Evolutionary conservation across 2,113 vertebrate species (phyloP).

Genomic region (Cheirogaleus medius): DNA sequence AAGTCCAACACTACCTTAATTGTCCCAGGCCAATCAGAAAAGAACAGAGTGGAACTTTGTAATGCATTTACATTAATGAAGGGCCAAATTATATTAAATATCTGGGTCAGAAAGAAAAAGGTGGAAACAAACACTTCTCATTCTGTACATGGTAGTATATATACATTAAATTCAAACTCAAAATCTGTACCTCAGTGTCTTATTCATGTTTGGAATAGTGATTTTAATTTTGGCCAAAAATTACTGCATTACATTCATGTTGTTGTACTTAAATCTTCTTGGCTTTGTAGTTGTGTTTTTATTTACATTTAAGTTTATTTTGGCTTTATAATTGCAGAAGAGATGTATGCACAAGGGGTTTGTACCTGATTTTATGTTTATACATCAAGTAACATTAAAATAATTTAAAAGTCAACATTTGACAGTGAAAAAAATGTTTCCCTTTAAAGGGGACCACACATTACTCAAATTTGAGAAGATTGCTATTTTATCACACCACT

Average conservation of each 20-base stretch:
- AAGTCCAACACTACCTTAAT: background rate
- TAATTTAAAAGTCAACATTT: background rate
- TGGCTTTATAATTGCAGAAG: background rate
- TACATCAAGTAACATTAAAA: background rate
- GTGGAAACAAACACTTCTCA: background rate
- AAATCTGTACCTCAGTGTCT: background rate
- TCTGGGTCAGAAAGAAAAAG: background rate
- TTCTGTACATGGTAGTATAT: background rate
- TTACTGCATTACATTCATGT: background rate
- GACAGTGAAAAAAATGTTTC: background rate
- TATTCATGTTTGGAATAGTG: background rate
- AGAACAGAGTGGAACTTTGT: background rate
- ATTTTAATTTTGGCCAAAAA: background rate
- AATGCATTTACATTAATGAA: background rate
- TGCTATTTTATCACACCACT: background rate
- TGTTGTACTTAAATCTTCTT: background rate
- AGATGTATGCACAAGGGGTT: background rate
- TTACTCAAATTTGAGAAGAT: background rate
- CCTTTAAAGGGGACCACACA: background rate
- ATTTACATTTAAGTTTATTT: background rate
- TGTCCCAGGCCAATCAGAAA: background rate
- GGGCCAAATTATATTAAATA: background rate
- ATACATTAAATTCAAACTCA: background rate
- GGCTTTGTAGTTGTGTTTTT: background rate
- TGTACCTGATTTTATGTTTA: background rate